A percentile compares a stretch with the other conserved stretches of the same genome.
phyloP scores from a whole-genome alignment of 2,113 vertebrate genomes.

The Dipodomys ordii region DNA sequence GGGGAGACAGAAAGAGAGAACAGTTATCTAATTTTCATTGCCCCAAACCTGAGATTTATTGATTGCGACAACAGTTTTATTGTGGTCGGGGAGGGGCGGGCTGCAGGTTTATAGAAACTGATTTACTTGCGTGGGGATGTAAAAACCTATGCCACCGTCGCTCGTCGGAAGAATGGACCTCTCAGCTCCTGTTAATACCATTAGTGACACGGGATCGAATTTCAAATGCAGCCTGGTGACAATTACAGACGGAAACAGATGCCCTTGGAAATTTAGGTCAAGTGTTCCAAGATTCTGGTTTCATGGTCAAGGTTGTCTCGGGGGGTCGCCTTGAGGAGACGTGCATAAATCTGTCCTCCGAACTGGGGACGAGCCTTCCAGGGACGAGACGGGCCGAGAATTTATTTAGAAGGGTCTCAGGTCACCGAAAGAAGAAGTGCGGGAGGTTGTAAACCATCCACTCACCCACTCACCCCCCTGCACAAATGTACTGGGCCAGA shows the following conservation, averaged over 20 bases:
- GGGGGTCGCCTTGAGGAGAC: conserved; percentile 69
- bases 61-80: conserved; percentile 79
- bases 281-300: conserved; percentile 73
- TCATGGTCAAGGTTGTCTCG: conserved; percentile 84
- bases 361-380: conserved; percentile 52
- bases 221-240: conserved; percentile 83
- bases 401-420: conserved; percentile 68
- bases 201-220: conserved; percentile 84
- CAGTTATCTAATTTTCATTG: conserved; percentile 81
- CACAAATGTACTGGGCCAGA: not conserved
- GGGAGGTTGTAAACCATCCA: conserved; percentile 15
- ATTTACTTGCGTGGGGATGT: conserved; percentile 76
- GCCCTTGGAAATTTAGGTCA: conserved; percentile 85
- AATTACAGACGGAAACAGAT: conserved; percentile 75
- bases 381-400: not conserved
- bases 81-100: conserved; percentile 57
- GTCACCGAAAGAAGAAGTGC: conserved; percentile 51
- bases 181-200: conserved; percentile 83
- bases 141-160: conserved; percentile 76
- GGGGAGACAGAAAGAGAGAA: conserved; percentile 39
- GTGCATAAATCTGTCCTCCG: conserved; percentile 73
- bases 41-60: conserved; percentile 77
- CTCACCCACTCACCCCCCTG: too few species aligned
- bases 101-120: conserved; percentile 71
- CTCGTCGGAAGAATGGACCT: conserved; percentile 67